A percentile compares a stretch with the other conserved stretches of the same genome.
phyloP scores from a whole-genome alignment of 2,888 invertebrate species.

The Amphimallon solstitiale region DNA sequence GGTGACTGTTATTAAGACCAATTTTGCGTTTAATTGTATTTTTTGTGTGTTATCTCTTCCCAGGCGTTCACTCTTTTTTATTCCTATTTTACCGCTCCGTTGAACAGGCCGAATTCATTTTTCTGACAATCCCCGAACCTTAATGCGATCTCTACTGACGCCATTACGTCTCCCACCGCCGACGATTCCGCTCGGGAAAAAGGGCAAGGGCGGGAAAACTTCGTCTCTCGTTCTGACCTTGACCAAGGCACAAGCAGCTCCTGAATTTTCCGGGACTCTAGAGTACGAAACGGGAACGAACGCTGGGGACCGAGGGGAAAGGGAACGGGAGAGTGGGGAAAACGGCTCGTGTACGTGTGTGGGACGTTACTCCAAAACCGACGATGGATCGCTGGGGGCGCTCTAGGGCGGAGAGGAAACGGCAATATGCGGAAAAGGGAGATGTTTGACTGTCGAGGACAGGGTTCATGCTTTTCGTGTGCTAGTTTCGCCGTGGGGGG shows the following conservation, averaged over 20 bases:
- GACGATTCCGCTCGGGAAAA: no score
- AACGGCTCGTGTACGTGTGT: conserved; percentile 19
- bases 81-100: no score
- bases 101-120: no score
- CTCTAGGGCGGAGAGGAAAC: not conserved
- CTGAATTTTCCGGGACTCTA: conserved; percentile 47
- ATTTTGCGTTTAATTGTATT: no score
- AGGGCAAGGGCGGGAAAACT: not conserved
- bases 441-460: not conserved
- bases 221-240: conserved; percentile 47
- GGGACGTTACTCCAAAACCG: conserved; percentile 6
- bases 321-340: not conserved
- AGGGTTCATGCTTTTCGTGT: not conserved
- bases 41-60: no score
- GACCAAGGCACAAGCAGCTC: conserved; percentile 55
- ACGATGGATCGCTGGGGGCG: not conserved
- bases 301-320: not conserved
- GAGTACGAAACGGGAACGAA: conserved; percentile 22
- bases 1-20: no score
- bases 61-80: no score
- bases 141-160: no score
- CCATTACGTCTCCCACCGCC: no score
- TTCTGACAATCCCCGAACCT: no score
- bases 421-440: conserved; percentile 8
- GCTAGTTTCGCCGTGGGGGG: no score